phyloP scores from a whole-genome alignment of 1,140 invertebrate genomes.

The Drosophila chauvacae region DNA sequence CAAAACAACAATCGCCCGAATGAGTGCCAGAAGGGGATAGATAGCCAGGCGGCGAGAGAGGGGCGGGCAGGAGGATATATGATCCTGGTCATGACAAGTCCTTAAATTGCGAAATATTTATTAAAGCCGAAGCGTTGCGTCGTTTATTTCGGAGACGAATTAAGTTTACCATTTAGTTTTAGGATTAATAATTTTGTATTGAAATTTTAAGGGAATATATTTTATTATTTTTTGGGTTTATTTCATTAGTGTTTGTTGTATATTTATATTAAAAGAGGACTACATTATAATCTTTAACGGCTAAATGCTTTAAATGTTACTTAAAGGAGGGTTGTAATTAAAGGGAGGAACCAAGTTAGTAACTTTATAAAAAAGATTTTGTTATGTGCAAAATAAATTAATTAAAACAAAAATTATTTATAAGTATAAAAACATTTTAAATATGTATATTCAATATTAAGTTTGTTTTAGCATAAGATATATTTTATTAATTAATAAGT shows the following conservation, averaged over 20 bases:
- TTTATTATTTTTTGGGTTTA: neutral
- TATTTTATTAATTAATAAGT: too few relatives aligned
- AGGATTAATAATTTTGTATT: neutral
- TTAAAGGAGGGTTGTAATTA: too few relatives aligned
- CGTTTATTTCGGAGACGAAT: neutral
- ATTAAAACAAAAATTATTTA: too few relatives aligned
- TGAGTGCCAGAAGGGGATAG: constrained; percentile 29
- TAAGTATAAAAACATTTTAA: neutral
- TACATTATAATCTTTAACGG: neutral
- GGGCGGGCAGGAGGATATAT: neutral
- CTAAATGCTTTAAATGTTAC: neutral
- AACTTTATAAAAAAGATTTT: neutral
- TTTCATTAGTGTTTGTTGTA: neutral
- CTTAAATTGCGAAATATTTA: constrained; percentile 40
- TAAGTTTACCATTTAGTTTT: neutral
- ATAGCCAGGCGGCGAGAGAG: neutral
- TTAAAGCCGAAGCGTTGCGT: neutral
- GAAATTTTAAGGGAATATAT: neutral
- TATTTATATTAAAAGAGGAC: neutral
- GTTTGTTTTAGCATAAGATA: too few relatives aligned
- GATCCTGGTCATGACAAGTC: constrained; percentile 33
- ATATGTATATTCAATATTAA: neutral
- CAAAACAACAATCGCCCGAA: constrained; percentile 44
- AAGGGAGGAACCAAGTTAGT: neutral
- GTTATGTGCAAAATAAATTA: too few relatives aligned